Percentiles rank a stretch among this genome's conserved stretches.
These are phyloP conservation scores for Ophthalmotilapia sp. DNA, from an alignment of 2,113 vertebrate species.

Conservation along the genomic window DNA sequence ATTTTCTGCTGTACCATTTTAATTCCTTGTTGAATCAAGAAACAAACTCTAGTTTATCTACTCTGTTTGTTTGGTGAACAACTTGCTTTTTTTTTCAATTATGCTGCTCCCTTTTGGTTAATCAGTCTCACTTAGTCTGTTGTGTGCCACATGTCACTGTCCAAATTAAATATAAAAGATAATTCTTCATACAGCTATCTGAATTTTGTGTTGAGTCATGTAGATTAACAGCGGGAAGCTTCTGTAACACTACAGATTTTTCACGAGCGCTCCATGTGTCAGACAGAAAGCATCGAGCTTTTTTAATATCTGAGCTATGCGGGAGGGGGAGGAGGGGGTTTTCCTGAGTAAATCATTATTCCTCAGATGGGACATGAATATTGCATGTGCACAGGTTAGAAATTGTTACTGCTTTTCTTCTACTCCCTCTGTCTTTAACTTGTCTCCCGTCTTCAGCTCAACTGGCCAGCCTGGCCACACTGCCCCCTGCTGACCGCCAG, in stretches of 20 bases:
- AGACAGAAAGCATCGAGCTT: not conserved
- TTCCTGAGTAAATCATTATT: not conserved
- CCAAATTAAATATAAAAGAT: not conserved
- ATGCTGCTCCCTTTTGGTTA: not conserved
- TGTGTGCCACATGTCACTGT: not conserved
- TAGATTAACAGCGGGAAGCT: not conserved
- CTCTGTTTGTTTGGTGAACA: not conserved
- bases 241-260: not conserved
- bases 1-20: not conserved
- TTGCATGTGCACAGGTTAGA: not conserved
- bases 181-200: not conserved
- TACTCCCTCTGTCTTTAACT: not conserved
- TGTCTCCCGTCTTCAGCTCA: constrained; percentile 73
- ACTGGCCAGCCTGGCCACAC: constrained; percentile 82
- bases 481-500: constrained; percentile 91
- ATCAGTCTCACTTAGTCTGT: not conserved
- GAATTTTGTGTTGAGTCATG: not conserved
- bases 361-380: not conserved
- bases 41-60: not conserved
- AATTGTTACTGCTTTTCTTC: not conserved
- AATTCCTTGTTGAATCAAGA: not conserved
- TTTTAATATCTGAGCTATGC: not conserved
- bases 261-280: not conserved
- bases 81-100: not conserved
- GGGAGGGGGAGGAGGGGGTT: not conserved